phyloP scores from a whole-genome alignment of 2,113 vertebrate genomes.

The Coryphaenoides rupestris region DNA sequence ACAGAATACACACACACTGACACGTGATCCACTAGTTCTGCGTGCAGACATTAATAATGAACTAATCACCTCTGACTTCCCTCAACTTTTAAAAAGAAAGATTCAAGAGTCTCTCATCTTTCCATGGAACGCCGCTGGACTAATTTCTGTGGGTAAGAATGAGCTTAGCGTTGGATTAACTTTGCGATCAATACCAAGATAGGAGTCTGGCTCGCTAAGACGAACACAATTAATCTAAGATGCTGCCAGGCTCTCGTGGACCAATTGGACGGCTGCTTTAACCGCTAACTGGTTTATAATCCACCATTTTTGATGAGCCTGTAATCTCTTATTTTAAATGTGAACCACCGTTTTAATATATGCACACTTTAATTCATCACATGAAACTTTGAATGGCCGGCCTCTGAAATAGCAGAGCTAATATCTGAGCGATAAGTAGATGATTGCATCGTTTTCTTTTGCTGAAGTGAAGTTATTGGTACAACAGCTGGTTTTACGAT shows the following conservation, averaged over 20 bases:
- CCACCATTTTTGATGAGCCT: slow-evolving; percentile 93
- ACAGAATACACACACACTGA: too few species aligned
- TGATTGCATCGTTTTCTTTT: background rate
- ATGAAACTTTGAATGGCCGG: too few species aligned
- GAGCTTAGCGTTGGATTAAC: slow-evolving; percentile 97
- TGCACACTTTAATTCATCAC: too few species aligned
- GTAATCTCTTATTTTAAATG: slow-evolving; percentile 95
- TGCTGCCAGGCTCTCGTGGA: slow-evolving; percentile 97
- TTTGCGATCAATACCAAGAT: slow-evolving; percentile 92
- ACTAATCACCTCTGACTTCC: slow-evolving; percentile 54
- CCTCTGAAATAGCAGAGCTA: too few species aligned
- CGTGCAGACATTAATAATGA: slow-evolving; percentile 55
- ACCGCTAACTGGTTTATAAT: slow-evolving; percentile 91
- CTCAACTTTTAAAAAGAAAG: slow-evolving; percentile 82
- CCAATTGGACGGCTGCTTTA: slow-evolving; percentile 87
- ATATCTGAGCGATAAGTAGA: background rate
- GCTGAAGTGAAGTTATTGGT: too few species aligned
- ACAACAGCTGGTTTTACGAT: too few species aligned
- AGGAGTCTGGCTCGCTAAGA: slow-evolving; percentile 83
- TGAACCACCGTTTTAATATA: slow-evolving; percentile 42
- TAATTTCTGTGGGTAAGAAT: slow-evolving; percentile 81
- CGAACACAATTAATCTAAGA: slow-evolving; percentile 97
- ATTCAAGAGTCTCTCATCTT: slow-evolving; percentile 83
- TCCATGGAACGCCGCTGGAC: slow-evolving; percentile 60
- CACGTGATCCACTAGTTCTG: slow-evolving; percentile 22